These are phyloP conservation scores for Bolborhynchus lineola DNA, from an alignment of 2,113 vertebrate species.

Conservation along the genomic window DNA sequence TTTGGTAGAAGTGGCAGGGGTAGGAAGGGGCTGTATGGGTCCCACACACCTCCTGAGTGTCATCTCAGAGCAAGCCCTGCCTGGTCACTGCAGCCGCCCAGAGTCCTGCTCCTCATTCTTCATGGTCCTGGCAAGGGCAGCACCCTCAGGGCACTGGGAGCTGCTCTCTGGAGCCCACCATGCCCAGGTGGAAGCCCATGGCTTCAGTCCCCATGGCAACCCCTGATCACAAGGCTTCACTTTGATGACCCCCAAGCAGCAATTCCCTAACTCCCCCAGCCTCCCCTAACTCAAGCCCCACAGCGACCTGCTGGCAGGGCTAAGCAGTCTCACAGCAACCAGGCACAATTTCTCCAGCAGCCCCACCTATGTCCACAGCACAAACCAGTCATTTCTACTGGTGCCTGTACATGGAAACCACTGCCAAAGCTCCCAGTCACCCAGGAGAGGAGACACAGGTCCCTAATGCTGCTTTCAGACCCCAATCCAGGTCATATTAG, in stretches of 20 bases:
- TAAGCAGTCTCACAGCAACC: not conserved
- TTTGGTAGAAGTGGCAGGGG: fast-evolving
- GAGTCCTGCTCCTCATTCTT: not conserved
- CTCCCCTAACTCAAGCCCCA: not conserved
- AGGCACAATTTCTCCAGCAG: not conserved
- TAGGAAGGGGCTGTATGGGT: not conserved
- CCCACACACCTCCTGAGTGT: fast-evolving
- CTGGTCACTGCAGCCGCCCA: fast-evolving
- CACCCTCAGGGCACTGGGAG: not conserved
- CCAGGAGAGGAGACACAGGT: fast-evolving
- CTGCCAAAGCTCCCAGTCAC: not conserved
- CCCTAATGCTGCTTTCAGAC: not conserved
- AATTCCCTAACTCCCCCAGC: not conserved
- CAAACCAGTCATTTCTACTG: no score
- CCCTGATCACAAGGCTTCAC: not conserved
- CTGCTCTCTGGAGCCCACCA: not conserved
- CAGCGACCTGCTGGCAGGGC: not conserved
- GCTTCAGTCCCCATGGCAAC: fast-evolving
- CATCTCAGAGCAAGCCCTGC: not conserved
- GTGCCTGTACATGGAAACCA: not conserved
- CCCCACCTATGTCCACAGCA: no score
- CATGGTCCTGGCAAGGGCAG: not conserved
- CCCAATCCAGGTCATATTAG: not conserved
- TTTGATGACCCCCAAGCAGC: not conserved
- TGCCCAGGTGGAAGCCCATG: fast-evolving